A percentile compares a stretch with the other conserved stretches of the same genome.
Conservation (phyloP, 2,113 vertebrate species). For the Leiothrix lutea region DNA sequence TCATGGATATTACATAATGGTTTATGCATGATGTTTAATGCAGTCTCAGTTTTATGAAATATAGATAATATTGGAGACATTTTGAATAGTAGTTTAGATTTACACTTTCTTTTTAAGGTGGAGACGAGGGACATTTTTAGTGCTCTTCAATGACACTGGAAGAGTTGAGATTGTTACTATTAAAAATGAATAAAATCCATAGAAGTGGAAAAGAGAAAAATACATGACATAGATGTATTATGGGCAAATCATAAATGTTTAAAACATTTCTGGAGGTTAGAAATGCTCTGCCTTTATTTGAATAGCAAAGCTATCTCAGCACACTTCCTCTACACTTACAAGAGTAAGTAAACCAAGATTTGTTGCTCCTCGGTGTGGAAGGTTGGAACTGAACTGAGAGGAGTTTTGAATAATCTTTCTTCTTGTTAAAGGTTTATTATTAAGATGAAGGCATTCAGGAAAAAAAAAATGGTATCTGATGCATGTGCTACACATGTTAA, state of each 20-base stretch:
- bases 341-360: neutral
- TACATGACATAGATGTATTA: neutral
- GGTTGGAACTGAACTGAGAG: neutral
- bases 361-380: neutral
- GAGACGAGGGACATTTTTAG: neutral
- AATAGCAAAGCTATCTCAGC: neutral
- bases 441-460: neutral
- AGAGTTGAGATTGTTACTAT: neutral
- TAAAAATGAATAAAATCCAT: neutral
- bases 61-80: neutral
- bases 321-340: neutral
- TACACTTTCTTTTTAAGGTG: neutral
- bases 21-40: conserved; percentile 6
- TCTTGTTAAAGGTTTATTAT: neutral
- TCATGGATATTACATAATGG: neutral
- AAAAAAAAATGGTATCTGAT: neutral
- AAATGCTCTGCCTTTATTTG: neutral
- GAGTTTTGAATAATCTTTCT: neutral
- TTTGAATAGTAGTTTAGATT: conserved; percentile 1
- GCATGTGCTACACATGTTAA: neutral
- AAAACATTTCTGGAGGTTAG: neutral
- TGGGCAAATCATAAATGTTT: neutral
- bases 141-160: neutral
- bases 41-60: conserved; percentile 2
- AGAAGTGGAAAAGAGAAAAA: neutral